A percentile compares a stretch with the other conserved stretches of the same genome.
Conservation (phyloP, 2,797 vertebrate genomes). For the Ctenochaetus hawaiiensis region DNA sequence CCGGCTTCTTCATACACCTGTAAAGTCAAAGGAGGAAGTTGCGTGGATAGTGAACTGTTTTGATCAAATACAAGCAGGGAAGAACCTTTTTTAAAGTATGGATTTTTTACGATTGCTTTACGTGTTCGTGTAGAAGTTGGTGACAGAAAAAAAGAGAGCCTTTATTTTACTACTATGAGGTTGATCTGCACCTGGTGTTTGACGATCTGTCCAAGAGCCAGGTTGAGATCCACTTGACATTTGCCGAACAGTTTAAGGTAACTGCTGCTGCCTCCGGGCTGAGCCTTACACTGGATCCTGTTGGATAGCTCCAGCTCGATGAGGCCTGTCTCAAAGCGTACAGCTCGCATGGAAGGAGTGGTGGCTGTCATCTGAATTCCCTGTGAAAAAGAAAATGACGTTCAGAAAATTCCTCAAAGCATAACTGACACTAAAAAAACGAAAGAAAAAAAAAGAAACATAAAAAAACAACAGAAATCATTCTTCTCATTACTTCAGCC, state of each 20-base stretch:
- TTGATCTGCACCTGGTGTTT: conserved; percentile 92
- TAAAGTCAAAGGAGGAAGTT: too few species aligned
- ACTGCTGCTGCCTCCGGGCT: conserved; percentile 94
- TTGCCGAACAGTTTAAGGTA: conserved; percentile 99
- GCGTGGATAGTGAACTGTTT: fast-evolving
- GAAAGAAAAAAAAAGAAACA: too few species aligned
- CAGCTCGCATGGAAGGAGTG: conserved; percentile 97
- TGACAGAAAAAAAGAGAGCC: not conserved
- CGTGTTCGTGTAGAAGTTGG: not conserved
- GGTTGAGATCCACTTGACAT: conserved; percentile 97
- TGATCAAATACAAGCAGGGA: not conserved
- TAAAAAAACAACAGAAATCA: too few species aligned
- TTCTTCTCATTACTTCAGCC: too few species aligned
- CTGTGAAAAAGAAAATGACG: conserved; percentile 72
- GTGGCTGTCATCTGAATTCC: conserved; percentile 99
- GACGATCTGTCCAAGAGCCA: conserved; percentile 97
- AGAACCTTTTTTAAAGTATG: not conserved
- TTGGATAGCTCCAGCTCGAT: conserved; percentile 98
- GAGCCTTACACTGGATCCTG: conserved; percentile 96
- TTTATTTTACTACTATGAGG: not conserved
- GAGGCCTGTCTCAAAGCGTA: conserved; percentile 97
- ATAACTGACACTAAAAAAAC: not conserved
- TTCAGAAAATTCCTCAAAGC: not conserved
- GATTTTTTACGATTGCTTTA: not conserved
- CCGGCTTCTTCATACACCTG: conserved; percentile 99